These are phyloP conservation scores for Hylomyscus alleni DNA, from an alignment of 2,797 vertebrate species.

Conservation along the genomic window DNA sequence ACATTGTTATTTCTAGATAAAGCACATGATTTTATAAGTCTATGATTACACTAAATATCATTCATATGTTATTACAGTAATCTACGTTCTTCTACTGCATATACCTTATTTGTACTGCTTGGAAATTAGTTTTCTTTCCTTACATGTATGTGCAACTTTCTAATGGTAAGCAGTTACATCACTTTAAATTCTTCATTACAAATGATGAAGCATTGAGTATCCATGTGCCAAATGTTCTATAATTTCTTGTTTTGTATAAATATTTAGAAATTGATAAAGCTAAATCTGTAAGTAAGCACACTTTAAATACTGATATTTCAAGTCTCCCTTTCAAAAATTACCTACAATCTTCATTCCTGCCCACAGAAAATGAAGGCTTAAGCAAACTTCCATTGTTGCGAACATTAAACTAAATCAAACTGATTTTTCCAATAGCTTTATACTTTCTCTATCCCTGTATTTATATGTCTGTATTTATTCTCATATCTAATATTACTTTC, in stretches of 20 bases:
- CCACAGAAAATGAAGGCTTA: not conserved
- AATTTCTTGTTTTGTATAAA: not conserved
- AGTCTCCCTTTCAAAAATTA: not conserved
- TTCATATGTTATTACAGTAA: not conserved
- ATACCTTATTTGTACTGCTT: not conserved
- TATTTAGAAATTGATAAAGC: not conserved
- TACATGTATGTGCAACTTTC: not conserved
- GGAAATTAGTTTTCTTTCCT: not conserved
- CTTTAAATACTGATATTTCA: not conserved
- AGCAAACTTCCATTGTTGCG: not conserved
- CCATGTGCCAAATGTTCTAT: not conserved
- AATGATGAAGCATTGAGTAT: not conserved
- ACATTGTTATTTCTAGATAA: not conserved
- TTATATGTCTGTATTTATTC: not conserved
- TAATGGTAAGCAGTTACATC: not conserved
- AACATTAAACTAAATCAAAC: conserved; percentile 19
- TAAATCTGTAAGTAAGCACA: not conserved
- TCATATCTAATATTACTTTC: not conserved
- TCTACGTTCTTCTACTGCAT: not conserved
- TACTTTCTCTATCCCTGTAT: not conserved
- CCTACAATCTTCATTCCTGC: not conserved
- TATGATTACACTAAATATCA: not conserved
- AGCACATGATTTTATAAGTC: not conserved
- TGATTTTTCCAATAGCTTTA: not conserved
- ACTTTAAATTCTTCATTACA: conserved; percentile 16